phyloP scores from a whole-genome alignment of 2,113 vertebrate species.

The Microcebus lehilahytsara region DNA sequence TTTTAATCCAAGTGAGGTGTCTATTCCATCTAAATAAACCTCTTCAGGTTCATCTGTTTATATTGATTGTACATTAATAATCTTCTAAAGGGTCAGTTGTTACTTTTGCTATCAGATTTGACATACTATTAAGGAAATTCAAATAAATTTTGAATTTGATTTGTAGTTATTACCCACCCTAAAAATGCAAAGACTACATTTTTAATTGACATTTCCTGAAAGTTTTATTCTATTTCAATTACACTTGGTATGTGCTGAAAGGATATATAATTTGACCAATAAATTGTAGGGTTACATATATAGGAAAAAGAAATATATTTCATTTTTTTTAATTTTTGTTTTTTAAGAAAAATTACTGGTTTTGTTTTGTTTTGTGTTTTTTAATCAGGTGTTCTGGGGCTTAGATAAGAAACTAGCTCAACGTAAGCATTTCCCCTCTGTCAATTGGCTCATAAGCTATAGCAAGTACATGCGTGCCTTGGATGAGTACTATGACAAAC shows the following conservation, averaged over 20 bases:
- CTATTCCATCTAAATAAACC: not conserved
- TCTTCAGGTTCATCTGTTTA: constrained; percentile 24
- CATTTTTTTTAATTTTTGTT: not conserved
- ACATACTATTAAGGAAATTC: constrained; percentile 16
- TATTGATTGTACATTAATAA: not conserved
- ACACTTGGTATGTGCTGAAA: not conserved
- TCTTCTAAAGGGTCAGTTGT: not conserved
- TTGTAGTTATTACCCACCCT: not conserved
- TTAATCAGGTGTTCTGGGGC: constrained; percentile 96
- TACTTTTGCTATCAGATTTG: constrained; percentile 7
- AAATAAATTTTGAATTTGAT: constrained; percentile 33
- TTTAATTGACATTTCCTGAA: not conserved
- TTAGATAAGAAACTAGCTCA: constrained; percentile 99
- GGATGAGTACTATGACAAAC: constrained; percentile 97
- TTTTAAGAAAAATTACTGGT: constrained; percentile 22
- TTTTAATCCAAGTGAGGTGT: not conserved
- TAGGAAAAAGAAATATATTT: not conserved
- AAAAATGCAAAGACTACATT: constrained; percentile 28
- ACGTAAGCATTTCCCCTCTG: constrained; percentile 98
- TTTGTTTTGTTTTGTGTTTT: not conserved
- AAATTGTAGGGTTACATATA: not conserved
- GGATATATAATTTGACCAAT: not conserved
- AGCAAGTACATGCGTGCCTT: constrained; percentile 97
- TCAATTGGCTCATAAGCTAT: constrained; percentile 99
- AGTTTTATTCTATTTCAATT: constrained; percentile 24